These are phyloP conservation scores for Falco novaeseelandiae DNA, from an alignment of 2,797 vertebrate species.

Conservation along the genomic window DNA sequence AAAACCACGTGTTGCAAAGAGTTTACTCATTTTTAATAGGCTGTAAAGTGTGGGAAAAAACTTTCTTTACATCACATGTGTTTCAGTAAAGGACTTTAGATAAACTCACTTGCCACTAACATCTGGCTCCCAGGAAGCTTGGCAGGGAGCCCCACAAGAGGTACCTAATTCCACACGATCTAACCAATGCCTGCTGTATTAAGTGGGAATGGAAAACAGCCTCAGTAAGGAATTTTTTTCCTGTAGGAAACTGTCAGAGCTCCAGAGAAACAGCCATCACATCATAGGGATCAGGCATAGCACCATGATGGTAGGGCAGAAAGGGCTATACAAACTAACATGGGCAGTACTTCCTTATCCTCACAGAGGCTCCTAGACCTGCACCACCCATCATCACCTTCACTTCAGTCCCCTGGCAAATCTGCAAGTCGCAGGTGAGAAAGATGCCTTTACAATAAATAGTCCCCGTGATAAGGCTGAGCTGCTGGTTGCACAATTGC, in stretches of 20 bases:
- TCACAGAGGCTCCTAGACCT: background rate
- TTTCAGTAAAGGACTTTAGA: background rate
- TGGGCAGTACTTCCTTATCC: background rate
- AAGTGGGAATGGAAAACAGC: background rate
- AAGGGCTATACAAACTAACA: background rate
- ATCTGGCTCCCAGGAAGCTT: background rate
- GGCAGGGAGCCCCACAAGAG: background rate
- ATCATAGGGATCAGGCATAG: background rate
- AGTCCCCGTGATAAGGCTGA: background rate
- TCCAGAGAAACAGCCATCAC: background rate
- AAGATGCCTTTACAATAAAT: background rate
- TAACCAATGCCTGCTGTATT: background rate
- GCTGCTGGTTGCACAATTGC: background rate
- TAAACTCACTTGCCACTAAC: background rate
- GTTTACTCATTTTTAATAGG: background rate
- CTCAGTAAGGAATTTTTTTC: background rate
- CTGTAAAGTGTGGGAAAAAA: background rate
- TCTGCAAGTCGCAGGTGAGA: background rate
- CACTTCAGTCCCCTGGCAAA: background rate
- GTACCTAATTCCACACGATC: background rate
- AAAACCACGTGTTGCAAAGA: background rate
- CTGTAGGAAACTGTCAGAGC: background rate
- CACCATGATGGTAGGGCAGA: accelerated
- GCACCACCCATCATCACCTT: background rate
- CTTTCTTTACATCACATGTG: background rate